Conservation (phyloP, 2,888 invertebrate genomes). For the Metacarcinus magister region DNA sequence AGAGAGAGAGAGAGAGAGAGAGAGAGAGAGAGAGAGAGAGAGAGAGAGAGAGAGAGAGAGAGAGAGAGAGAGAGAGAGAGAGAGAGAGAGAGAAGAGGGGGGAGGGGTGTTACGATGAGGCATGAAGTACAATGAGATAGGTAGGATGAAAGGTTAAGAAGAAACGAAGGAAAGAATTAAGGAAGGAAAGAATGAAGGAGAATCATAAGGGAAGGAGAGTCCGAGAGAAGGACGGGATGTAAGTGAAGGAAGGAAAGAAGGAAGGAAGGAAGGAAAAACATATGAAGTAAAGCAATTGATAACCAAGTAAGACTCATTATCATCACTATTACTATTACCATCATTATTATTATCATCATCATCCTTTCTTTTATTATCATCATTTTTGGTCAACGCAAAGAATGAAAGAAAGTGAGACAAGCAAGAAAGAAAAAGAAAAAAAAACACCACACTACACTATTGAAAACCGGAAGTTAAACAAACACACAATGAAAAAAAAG, state of each 20-base stretch:
- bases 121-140: no score
- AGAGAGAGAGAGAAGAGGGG: neutral
- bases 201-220: no score
- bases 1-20: conserved; percentile 26
- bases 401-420: neutral
- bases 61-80: no score
- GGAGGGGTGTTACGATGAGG: neutral
- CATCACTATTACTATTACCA: no score
- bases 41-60: neutral
- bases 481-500: neutral
- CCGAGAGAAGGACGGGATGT: neutral
- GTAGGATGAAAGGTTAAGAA: neutral
- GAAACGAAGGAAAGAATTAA: neutral
- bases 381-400: no score
- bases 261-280: neutral
- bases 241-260: neutral
- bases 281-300: neutral
- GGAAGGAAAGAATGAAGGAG: neutral
- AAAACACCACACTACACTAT: neutral
- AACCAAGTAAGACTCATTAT: no score
- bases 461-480: neutral
- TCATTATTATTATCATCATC: neutral
- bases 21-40: conserved; percentile 26
- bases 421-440: neutral
- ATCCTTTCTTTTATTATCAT: neutral